phyloP scores from a whole-genome alignment of 2,888 invertebrate species.

The Achlya flavicornis region DNA sequence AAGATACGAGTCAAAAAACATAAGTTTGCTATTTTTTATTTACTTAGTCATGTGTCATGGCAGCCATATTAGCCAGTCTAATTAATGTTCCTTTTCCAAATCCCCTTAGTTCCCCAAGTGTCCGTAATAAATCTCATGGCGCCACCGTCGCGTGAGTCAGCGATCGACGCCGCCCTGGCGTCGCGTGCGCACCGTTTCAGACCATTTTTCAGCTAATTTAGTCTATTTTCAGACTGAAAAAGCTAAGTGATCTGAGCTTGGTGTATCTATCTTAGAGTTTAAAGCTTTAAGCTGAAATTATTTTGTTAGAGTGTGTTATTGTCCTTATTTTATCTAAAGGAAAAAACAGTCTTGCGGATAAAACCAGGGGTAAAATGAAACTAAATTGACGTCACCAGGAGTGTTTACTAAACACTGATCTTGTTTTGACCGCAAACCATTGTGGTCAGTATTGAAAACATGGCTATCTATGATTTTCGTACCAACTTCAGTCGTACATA shows the following conservation, averaged over 20 bases:
- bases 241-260: conserved; percentile 22
- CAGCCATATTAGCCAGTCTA: conserved; percentile 15
- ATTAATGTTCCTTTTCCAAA: conserved; percentile 42
- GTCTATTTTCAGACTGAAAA: conserved; percentile 46
- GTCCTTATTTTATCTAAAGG: too few relatives aligned
- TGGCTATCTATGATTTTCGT: too few relatives aligned
- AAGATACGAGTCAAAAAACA: too few relatives aligned
- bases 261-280: conserved; percentile 11
- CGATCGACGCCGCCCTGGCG: conserved; percentile 43
- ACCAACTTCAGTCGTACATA: too few relatives aligned
- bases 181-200: conserved; percentile 38
- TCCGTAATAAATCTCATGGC: conserved; percentile 71
- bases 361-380: too few relatives aligned
- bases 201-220: conserved; percentile 41
- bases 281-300: background rate
- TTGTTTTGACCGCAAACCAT: too few relatives aligned
- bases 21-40: background rate
- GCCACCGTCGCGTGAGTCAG: conserved; percentile 69
- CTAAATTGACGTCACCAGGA: too few relatives aligned
- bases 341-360: too few relatives aligned
- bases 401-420: too few relatives aligned
- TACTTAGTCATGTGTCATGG: background rate
- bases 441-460: too few relatives aligned
- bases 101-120: conserved; percentile 51
- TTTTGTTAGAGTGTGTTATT: too few relatives aligned